Conservation (phyloP, 1,140 invertebrate genomes). For the Cotesia chilonis region DNA sequence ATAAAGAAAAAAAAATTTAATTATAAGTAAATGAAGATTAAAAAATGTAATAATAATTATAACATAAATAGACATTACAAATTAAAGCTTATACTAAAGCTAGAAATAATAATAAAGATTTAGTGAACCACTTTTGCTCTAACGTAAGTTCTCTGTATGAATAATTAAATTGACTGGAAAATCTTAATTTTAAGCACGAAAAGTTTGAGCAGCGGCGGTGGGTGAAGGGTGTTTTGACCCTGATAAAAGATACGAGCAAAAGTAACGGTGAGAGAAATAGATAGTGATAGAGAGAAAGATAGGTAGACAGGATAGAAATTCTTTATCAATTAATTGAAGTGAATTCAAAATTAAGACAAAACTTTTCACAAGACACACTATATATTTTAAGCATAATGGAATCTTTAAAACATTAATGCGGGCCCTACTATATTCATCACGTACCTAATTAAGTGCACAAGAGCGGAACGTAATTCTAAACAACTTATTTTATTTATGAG, state of each 20-base stretch:
- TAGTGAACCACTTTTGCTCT: constrained; percentile 11
- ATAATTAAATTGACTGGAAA: constrained; percentile 24
- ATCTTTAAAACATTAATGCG: constrained; percentile 21
- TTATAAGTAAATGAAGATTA: constrained; percentile 8
- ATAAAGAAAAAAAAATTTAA: not conserved
- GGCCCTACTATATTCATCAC: constrained; percentile 19
- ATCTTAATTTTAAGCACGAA: constrained; percentile 3
- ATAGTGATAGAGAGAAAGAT: not conserved
- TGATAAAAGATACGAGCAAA: not conserved
- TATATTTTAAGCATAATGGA: constrained; percentile 13
- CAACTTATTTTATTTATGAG: not conserved
- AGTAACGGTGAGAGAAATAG: not conserved
- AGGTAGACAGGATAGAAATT: not conserved
- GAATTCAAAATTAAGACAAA: constrained; percentile 27
- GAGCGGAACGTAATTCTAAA: constrained; percentile 15
- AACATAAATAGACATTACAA: constrained; percentile 32
- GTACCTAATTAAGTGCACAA: constrained; percentile 32
- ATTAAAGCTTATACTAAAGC: constrained; percentile 28
- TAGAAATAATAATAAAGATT: constrained; percentile 26
- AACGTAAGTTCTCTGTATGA: constrained; percentile 18
- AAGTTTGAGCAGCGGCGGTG: constrained; percentile 14
- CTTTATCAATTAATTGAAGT: constrained; percentile 29
- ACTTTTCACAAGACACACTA: constrained; percentile 34
- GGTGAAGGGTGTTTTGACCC: not conserved
- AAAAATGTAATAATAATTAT: constrained; percentile 20